Conservation (phyloP, 2,888 invertebrate genomes). For the Mongoloraphidia duomilia region DNA sequence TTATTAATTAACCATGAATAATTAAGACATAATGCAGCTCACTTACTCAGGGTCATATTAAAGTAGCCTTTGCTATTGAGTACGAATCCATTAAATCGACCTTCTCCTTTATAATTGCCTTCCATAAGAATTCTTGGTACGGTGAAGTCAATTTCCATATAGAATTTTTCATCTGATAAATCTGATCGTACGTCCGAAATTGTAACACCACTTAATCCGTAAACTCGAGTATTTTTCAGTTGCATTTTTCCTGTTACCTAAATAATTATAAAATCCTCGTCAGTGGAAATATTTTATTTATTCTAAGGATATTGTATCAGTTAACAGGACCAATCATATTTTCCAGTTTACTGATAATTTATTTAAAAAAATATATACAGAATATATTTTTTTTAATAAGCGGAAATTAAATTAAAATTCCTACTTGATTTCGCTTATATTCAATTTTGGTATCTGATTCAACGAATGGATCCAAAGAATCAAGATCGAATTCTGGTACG, state of each 20-base stretch:
- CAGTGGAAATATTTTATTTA: not conserved
- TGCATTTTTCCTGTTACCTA: slow-evolving; percentile 32
- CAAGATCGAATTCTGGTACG: slow-evolving; percentile 35
- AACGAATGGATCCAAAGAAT: slow-evolving; percentile 36
- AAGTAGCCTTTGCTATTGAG: slow-evolving; percentile 44
- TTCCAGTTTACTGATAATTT: too few relatives aligned
- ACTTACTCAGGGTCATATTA: slow-evolving; percentile 45
- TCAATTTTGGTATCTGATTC: slow-evolving; percentile 31
- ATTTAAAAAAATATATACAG: not conserved
- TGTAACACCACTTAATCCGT: slow-evolving; percentile 37
- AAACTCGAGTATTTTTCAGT: slow-evolving; percentile 36
- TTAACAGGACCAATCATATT: too few relatives aligned
- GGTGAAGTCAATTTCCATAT: slow-evolving; percentile 41
- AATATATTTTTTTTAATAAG: not conserved
- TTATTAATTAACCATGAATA: not conserved
- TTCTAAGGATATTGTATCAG: too few relatives aligned
- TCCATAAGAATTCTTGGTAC: slow-evolving; percentile 38
- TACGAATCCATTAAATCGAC: slow-evolving; percentile 42
- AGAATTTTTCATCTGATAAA: slow-evolving; percentile 39
- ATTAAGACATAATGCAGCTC: not conserved
- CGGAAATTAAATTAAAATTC: not conserved
- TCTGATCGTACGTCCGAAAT: slow-evolving; percentile 40
- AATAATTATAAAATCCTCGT: slow-evolving; percentile 22
- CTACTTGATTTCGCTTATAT: slow-evolving; percentile 35
- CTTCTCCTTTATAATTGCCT: slow-evolving; percentile 46